phyloP scores from a whole-genome alignment of 2,113 vertebrate species.

The Ophiodon elongatus region DNA sequence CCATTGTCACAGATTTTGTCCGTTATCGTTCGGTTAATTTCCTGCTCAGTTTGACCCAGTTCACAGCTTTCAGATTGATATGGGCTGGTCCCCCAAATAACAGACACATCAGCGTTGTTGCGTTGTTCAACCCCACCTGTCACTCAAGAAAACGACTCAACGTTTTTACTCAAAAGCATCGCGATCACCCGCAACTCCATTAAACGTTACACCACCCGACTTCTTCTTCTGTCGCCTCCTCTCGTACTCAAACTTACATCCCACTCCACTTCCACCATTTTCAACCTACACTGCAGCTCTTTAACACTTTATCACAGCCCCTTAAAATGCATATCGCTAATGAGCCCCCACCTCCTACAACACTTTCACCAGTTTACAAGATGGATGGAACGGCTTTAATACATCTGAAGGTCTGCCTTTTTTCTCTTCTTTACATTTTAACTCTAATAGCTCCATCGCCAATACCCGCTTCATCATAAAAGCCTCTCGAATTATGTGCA shows the following conservation, averaged over 20 bases:
- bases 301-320: constrained; percentile 3
- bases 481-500: not conserved
- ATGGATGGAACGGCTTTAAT: not conserved
- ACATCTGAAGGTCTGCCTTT: not conserved
- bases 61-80: not conserved
- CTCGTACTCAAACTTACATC: not conserved
- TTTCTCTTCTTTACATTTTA: not conserved
- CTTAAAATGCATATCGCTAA: not conserved
- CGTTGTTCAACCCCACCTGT: not conserved
- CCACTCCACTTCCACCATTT: not conserved
- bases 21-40: not conserved
- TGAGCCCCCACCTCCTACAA: not conserved
- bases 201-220: not conserved
- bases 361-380: not conserved
- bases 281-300: not conserved
- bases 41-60: not conserved
- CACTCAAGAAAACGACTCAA: not conserved
- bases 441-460: not conserved
- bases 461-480: constrained; percentile 3
- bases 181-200: not conserved
- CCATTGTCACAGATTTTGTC: not conserved
- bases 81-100: not conserved
- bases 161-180: not conserved
- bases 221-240: not conserved
- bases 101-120: not conserved